Conservation (phyloP, 2,888 invertebrate genomes). For the Caenorhabditis sulstoni region DNA sequence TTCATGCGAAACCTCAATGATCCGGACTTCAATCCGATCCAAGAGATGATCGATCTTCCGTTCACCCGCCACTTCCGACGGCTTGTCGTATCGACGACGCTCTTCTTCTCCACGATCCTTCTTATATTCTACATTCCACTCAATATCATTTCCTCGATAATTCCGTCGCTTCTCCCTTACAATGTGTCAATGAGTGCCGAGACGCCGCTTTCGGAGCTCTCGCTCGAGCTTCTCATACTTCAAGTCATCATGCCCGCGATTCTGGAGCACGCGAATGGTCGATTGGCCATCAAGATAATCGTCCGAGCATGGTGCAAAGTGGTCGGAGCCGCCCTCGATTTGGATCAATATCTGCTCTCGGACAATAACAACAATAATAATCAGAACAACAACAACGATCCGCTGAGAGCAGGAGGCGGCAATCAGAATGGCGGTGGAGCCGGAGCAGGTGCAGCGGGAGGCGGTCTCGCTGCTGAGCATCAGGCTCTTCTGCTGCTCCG, state of each 20-base stretch:
- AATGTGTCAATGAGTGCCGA: conserved; percentile 87
- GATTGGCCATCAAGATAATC: conserved; percentile 90
- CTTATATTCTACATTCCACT: conserved; percentile 97
- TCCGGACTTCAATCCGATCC: conserved; percentile 98
- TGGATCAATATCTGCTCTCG: conserved; percentile 68
- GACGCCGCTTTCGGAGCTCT: conserved; percentile 90
- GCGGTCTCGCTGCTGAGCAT: conserved; percentile 71
- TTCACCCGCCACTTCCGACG: conserved; percentile 92
- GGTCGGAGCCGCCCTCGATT: conserved; percentile 80
- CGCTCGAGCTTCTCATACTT: conserved; percentile 89
- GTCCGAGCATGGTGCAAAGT: conserved; percentile 84
- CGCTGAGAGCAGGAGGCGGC: not conserved
- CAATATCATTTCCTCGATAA: conserved; percentile 87
- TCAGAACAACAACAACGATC: conserved; percentile 34
- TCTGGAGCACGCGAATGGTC: conserved; percentile 95
- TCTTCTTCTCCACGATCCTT: conserved; percentile 94
- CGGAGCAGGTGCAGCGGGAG: conserved; percentile 35
- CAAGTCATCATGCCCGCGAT: conserved; percentile 93
- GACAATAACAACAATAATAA: conserved; percentile 46
- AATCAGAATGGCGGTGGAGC: conserved; percentile 8
- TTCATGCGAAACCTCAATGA: conserved; percentile 97
- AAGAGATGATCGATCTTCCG: conserved; percentile 97
- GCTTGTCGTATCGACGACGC: conserved; percentile 89
- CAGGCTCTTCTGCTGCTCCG: conserved; percentile 88
- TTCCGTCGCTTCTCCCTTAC: conserved; percentile 94